Conservation (phyloP, 2,113 vertebrate genomes). For the Chaetorhynchus papuensis region DNA sequence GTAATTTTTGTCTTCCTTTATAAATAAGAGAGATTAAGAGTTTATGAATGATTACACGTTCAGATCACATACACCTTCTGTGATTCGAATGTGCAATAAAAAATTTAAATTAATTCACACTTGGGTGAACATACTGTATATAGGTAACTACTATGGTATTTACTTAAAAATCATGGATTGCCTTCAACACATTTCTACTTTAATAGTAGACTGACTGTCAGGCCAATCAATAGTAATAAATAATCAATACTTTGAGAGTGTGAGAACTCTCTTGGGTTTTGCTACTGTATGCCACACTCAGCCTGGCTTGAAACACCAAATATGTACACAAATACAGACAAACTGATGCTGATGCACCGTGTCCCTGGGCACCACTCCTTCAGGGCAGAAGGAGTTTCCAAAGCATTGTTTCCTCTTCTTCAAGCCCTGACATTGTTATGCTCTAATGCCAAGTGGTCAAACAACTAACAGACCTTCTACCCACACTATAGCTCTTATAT, state of each 20-base stretch:
- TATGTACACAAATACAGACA: not conserved
- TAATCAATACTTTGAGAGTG: not conserved
- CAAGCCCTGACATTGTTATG: not conserved
- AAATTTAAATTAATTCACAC: not conserved
- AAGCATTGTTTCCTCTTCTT: not conserved
- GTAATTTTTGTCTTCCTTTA: not conserved
- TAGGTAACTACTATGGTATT: not conserved
- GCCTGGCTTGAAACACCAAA: not conserved
- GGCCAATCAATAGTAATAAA: not conserved
- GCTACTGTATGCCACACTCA: not conserved
- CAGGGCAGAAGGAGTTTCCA: not conserved
- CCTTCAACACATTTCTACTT: not conserved
- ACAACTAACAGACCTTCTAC: not conserved
- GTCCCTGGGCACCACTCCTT: accelerated
- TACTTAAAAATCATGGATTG: not conserved
- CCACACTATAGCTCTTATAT: not conserved
- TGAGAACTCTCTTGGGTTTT: not conserved
- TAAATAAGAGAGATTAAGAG: not conserved
- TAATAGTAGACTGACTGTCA: not conserved
- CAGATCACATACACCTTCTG: not conserved
- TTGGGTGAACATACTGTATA: not conserved
- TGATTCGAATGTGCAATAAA: not conserved
- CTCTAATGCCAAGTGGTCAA: not conserved
- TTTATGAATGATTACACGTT: not conserved
- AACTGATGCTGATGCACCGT: not conserved